phyloP scores from a whole-genome alignment of 1,140 invertebrate species.

The Notospermus geniculatus region DNA sequence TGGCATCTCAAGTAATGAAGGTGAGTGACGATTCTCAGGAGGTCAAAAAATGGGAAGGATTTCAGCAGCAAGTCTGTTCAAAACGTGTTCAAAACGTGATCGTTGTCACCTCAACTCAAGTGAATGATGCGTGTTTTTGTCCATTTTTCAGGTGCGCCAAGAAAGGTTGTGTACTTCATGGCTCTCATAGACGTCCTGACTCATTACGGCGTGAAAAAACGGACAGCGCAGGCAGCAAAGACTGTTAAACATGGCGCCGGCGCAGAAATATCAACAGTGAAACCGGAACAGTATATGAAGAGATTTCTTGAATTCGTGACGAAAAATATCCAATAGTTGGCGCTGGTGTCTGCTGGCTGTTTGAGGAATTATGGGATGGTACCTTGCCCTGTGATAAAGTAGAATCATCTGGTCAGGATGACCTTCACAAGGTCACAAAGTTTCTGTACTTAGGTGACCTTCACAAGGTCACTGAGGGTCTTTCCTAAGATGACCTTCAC shows the following conservation, averaged over 20 bases:
- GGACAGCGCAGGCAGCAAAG: slow-evolving; percentile 88
- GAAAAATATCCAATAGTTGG: slow-evolving; percentile 3
- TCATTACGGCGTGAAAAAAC: slow-evolving; percentile 97
- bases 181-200: slow-evolving; percentile 98
- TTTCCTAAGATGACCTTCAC: too few relatives aligned
- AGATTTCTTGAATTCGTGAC: slow-evolving; percentile 94
- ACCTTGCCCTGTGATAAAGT: too few relatives aligned
- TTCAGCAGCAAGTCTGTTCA: too few relatives aligned
- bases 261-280: slow-evolving; percentile 73
- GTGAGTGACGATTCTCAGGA: slow-evolving; percentile 36
- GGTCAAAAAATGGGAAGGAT: neutral
- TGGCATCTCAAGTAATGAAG: slow-evolving; percentile 72
- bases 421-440: too few relatives aligned
- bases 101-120: neutral
- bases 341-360: too few relatives aligned
- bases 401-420: too few relatives aligned
- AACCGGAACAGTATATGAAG: slow-evolving; percentile 77
- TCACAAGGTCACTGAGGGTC: too few relatives aligned
- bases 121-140: slow-evolving; percentile 15
- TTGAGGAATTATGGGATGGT: too few relatives aligned
- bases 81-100: too few relatives aligned
- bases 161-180: slow-evolving; percentile 94
- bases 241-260: slow-evolving; percentile 98
- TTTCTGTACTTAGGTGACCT: too few relatives aligned
- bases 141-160: slow-evolving; percentile 63